Base-by-base conservation (phyloP, 1,140 invertebrate genomes). In the Drosophila punjabiensis region DNA sequence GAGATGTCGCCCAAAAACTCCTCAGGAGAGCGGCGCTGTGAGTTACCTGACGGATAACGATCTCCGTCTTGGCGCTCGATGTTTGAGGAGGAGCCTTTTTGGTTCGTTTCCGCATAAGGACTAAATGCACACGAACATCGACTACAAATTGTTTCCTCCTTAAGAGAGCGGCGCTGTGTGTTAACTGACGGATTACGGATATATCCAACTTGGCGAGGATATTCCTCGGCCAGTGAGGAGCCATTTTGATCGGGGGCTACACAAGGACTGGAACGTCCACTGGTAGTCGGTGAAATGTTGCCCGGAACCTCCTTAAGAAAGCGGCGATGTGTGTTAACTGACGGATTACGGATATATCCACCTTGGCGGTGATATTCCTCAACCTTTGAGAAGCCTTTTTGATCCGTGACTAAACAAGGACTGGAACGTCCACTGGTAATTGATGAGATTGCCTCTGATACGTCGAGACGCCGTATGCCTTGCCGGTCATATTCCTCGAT, bases 361-460 rank as follows among this genome's bases (percentile, higher is more conserved):
- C 56, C 50, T 4, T 69, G 52, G 5, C n/a, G 37, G 3, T 67
- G 73, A 20, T 73, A 73, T 0, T 76, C 76, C 0, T 64, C 20
- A 1, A 6, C 14, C 14, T 39, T 24, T 24, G 24, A 24, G 3
- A 3, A 24, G 1, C 24, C 3, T 24, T 24, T 24, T 24, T 24
- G 24, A 24, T 24, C 24, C 3, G 24, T 24, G n/a, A n/a, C n/a
- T n/a, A n/a, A n/a, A n/a, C 24, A 24, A 24, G 24, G 43, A 45
- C 9, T 5, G 11, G 18, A 45, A 13, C 10, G 13, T 20, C 10
- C 18, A 45, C 43, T 45, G 18, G 18, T 20, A 11, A 11, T 18
- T 9, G 43, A 9, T 20, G 18, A 8, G 4, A 18, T 18, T n/a
- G 9, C 41, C 9, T 5, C 16, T n/a, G 41, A 45, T 18, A n/a